Conservation (phyloP, 2,113 vertebrate genomes). For the Pyxicephalus adspersus region DNA sequence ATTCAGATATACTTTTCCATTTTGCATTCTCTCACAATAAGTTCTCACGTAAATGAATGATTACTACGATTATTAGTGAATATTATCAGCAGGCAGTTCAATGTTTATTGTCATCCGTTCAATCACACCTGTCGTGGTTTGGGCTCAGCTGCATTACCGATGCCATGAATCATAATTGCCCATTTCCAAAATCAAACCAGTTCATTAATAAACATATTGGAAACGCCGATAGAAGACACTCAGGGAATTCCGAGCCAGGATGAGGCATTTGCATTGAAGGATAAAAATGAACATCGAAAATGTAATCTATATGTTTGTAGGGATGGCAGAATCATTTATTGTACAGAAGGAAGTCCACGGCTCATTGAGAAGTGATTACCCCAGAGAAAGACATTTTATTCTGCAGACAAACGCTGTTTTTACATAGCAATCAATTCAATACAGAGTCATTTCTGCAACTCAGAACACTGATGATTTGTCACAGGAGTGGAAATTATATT, state of each 20-base stretch:
- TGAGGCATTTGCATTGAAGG: background rate
- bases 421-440: no score
- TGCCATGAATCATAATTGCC: background rate
- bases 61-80: no score
- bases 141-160: background rate
- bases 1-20: no score
- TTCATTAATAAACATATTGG: conserved; percentile 5
- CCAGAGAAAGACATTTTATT: background rate
- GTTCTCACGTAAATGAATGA: no score
- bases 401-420: no score
- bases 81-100: background rate
- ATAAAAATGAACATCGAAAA: background rate
- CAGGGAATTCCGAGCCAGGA: background rate
- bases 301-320: conserved; percentile 12
- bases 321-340: conserved; percentile 15
- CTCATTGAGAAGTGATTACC: background rate
- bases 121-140: background rate
- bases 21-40: no score
- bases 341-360: background rate
- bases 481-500: no score
- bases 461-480: no score
- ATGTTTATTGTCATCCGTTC: conserved; percentile 72
- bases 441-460: no score
- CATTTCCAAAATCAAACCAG: background rate
- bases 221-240: background rate